Evolutionary conservation across 2,888 invertebrate genomes (phyloP), one percentile per base, ranked within the genome.

Genomic region (Aleiodes testaceus): DNA sequence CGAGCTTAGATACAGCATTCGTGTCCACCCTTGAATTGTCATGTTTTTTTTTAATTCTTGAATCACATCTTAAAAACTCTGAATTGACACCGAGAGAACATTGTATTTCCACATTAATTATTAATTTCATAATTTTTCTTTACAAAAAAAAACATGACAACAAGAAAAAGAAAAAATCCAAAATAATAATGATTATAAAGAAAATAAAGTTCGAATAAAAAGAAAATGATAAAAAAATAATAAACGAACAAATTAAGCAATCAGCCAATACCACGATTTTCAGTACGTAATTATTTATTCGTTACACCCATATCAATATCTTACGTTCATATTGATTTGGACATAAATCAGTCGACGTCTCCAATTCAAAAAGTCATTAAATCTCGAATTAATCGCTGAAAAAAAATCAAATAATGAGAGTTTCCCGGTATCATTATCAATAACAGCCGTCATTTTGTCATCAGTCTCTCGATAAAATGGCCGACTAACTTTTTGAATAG

Each of bases 1-100:
- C 82, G 86, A 87, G 86, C 86, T 82, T 78, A 79, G 83, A 86
- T 81, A 87, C 85, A 87, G 86, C 86, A 86, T 87, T 86, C 85
- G 84, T 84, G 83, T 83, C 82, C 84, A 85, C 82, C 83, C 80
- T 78, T 79, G 80, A 74, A 76, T 78, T 80, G 78, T 77, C 78
- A 79, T 79, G 79, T 78, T 68, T 67, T 72, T 66, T 65, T 63
- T 63, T 22, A 11, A 44, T 5, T 47, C n/a, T 63, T n/a, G 4
- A 7, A 9, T 59, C 20, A 16, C 7, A 20, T 12, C 1, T 7
- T 7, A 36, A 59, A 59, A 11, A 36, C 11, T 42, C 36, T 9
- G 12, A 61, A 61, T 6, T 14, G 36, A 16, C 5, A 11, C 42
- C 61, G 14, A 9, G 20, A n/a, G 0, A 12, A 12, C 26, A 26